Base-by-base conservation (phyloP, 1,140 invertebrate genomes). In the Penaeus indicus region DNA sequence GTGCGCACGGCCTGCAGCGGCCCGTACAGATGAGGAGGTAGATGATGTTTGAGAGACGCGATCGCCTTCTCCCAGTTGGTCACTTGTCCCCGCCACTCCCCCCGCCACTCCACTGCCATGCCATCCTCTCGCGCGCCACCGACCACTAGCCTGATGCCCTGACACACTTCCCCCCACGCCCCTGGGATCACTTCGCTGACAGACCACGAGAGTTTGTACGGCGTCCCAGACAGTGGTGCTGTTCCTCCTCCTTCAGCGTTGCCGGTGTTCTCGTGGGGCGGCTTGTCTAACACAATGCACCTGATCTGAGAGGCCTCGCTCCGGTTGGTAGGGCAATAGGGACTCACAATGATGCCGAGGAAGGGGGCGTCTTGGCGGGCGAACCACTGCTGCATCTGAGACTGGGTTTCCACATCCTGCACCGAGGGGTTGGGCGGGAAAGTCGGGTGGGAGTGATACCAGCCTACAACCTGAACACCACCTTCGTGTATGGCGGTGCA, bases 371-470 rank as follows among this genome's bases (percentile, higher is more conserved):
- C 93, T 78, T 92, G 93, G 90, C 93, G 92, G 38, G 93, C 92
- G 92, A 95, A 95, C 93, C 94, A 95, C 47, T 94, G 92, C 93
- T 95, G 94, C 86, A 95, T 93, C 81, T 93, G 93, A 61, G 92
- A 92, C 91, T 95, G 95, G 54, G 95, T 95, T 88, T 94, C 94
- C 27, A 95, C 92, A 92, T 95, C 95, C 85, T 94, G 93, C 19
- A 94, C 92, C 8, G 95, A 95, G 7, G 95, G 95, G 91, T 95
- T 94, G 2, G 95, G 94, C 16, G 92, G 92, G 90, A 95, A 95
- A n/a, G 94, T 94, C 32, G 95, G 95, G 92, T 95, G 95, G 1
- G 95, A 95, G 91, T 95, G 95, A 91, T 95, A 95, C 95, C 95
- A 95, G 8, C 95, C 95, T 10, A 95, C 93, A 21, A 95, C 93